These are phyloP conservation scores for roundworm (Caenorhabditis elegans) DNA, from an alignment of 1,140 invertebrate genomes.

Conservation along the genomic window WBcel235 BX284604.4:6169501-6170000, in stretches of 20 bases:
- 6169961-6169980: conserved; percentile 94
- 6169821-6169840: too few relatives aligned
- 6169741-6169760: conserved; percentile 93
- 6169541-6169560: not conserved
- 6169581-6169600: too few relatives aligned
- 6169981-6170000: conserved; percentile 75
- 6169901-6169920: conserved; percentile 97
- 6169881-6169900: conserved; percentile 88
- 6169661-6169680: too few relatives aligned
- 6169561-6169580: too few relatives aligned
- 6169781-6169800: conserved; percentile 99
- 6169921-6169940: conserved; percentile 99
- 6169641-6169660: too few relatives aligned
- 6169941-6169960: conserved; percentile 92
- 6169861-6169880: too few relatives aligned
- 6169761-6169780: conserved; percentile 98
- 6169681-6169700: too few relatives aligned
- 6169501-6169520: too few relatives aligned
- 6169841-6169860: too few relatives aligned
- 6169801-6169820: conserved; percentile 95
- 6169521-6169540: not conserved
- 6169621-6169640: too few relatives aligned
- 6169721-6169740: conserved; percentile 98
- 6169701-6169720: conserved; percentile 84
- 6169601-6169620: too few relatives aligned